phyloP scores from a whole-genome alignment of 1,140 invertebrate species.

The Conus ventricosus region DNA sequence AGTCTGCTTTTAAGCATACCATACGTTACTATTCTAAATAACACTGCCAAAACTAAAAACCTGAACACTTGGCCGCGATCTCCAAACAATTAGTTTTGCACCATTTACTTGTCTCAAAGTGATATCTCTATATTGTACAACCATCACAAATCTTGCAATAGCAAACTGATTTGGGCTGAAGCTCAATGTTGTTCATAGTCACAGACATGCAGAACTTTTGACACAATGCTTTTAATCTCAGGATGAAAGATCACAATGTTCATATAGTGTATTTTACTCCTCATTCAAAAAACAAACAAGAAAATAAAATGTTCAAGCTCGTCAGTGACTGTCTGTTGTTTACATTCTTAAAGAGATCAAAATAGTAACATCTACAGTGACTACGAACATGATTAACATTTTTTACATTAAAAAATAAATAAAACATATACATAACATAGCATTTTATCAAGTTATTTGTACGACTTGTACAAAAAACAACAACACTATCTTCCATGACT shows the following conservation, averaged over 20 bases:
- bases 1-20: too few relatives aligned
- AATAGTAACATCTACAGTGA: not conserved
- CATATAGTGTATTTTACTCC: not conserved
- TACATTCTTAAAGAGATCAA: not conserved
- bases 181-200: not conserved
- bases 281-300: not conserved
- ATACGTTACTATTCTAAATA: too few relatives aligned
- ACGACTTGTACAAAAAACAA: not conserved
- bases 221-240: not conserved
- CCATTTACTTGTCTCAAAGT: too few relatives aligned
- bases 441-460: not conserved
- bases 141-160: not conserved
- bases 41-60: too few relatives aligned
- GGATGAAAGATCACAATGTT: not conserved
- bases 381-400: not conserved
- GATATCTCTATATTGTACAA: not conserved
- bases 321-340: not conserved
- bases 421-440: not conserved
- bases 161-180: not conserved
- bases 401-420: not conserved
- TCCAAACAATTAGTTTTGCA: too few relatives aligned
- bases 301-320: not conserved
- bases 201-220: not conserved
- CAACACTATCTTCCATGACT: too few relatives aligned
- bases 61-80: too few relatives aligned